A percentile compares a stretch with the other conserved stretches of the same genome.
These are phyloP conservation scores for Diadegma fenestrale DNA, from an alignment of 2,888 invertebrate species.

Conservation along the genomic window DNA sequence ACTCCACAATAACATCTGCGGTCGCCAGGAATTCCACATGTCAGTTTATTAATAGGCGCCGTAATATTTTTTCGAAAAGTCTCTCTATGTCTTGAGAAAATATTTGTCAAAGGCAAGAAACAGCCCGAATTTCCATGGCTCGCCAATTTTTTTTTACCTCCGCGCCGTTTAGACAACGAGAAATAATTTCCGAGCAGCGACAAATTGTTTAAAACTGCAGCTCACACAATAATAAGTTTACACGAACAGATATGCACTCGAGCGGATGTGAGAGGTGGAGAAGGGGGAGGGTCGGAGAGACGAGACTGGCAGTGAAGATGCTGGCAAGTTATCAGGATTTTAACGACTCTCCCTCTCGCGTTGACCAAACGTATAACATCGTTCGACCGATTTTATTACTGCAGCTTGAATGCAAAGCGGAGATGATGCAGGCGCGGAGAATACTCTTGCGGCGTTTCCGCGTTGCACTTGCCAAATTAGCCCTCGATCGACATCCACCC, in stretches of 20 bases:
- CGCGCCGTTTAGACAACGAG: neutral
- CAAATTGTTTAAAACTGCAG: neutral
- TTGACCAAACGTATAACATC: constrained; percentile 33
- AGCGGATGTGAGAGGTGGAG: neutral
- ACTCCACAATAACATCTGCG: too few species aligned
- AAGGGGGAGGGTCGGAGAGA: neutral
- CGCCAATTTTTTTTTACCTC: neutral
- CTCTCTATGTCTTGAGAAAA: too few species aligned
- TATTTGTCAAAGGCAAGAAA: neutral
- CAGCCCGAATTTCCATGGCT: neutral
- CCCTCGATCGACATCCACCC: constrained; percentile 59
- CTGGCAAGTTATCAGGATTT: constrained; percentile 52
- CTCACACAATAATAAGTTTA: neutral
- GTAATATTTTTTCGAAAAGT: too few species aligned
- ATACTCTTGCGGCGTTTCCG: constrained; percentile 38
- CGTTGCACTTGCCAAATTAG: constrained; percentile 68
- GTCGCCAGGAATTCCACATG: too few species aligned
- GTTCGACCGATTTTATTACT: constrained; percentile 5
- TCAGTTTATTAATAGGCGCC: too few species aligned
- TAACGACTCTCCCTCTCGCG: constrained; percentile 54
- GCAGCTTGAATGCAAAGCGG: constrained; percentile 2
- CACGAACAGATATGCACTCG: neutral
- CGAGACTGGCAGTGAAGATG: constrained; percentile 44
- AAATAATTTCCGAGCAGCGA: neutral
- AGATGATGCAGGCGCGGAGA: too few species aligned